A percentile compares a stretch with the other conserved stretches of the same genome.
phyloP scores from a whole-genome alignment of 2,797 vertebrate species.

The Austrolebias charrua region DNA sequence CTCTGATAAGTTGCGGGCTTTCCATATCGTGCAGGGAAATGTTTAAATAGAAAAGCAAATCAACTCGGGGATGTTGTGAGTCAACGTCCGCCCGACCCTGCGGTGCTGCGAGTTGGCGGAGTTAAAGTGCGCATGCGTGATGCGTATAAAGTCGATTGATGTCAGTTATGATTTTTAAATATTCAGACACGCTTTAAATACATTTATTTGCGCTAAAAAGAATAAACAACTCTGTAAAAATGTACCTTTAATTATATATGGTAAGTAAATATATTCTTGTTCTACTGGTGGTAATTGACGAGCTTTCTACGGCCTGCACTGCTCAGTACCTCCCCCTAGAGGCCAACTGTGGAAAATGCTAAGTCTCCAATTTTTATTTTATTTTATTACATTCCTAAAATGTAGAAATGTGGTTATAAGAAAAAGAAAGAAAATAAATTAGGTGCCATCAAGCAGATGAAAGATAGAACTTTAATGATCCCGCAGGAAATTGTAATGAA shows the following conservation, averaged over 20 bases:
- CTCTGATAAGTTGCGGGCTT: constrained; percentile 3
- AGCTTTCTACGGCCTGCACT: rapidly evolving
- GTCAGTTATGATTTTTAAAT: background rate
- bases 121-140: constrained; percentile 65
- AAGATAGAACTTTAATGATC: too few species aligned
- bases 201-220: background rate
- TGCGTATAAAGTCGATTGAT: too few species aligned
- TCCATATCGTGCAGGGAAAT: constrained; percentile 53
- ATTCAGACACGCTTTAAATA: background rate
- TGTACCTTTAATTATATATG: background rate
- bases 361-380: too few species aligned
- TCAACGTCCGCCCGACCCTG: constrained; percentile 63
- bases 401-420: too few species aligned
- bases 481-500: too few species aligned
- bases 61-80: constrained; percentile 54
- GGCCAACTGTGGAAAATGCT: background rate
- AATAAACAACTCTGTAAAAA: too few species aligned
- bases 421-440: too few species aligned
- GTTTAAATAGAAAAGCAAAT: rapidly evolving
- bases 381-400: too few species aligned
- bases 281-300: background rate
- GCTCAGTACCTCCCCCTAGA: background rate
- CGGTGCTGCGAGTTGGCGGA: constrained; percentile 54
- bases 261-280: background rate
- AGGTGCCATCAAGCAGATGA: too few species aligned